Base-by-base conservation (phyloP, 1,140 invertebrate genomes). In the Drosophila pseudoananassae region DNA sequence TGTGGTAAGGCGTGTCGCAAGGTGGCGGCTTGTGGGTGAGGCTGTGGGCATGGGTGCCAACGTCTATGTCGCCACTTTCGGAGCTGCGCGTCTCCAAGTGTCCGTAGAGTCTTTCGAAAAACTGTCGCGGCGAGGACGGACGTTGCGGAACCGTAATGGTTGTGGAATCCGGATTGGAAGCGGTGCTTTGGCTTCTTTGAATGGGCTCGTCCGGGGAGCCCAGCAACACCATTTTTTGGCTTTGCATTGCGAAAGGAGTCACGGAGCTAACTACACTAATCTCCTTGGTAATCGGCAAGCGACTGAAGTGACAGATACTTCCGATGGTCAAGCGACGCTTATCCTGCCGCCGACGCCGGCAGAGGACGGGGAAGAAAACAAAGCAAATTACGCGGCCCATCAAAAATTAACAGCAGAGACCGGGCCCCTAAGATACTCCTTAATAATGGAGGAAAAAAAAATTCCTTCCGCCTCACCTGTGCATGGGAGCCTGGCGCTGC, bases 21-120 rank as follows among this genome's bases (percentile, higher is more conserved):
- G 57, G 51, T 0, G 81, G 59, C 12, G 72, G 65, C 27, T 64
- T 59, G 23, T 55, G 47, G 47, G 40, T 25, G 36, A 76, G 75
- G 9, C 57, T 58, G 23, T 55, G 47, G 36, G 40, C 25, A 23
- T 78, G 75, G 7, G 82, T 78, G 7, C 83, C 78, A 1, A 89
- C 84, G 20, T 87, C 83, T 43, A 89, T 89, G 59, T 87, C 83
- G 3, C 61, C 78, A 58, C 58, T 83, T n/a, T 87, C 83, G 40
- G 72, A 76, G 17, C 60, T 73, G 25, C 83, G 83, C 45, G 79
- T 79, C 55, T 94, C 93, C 3, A 93, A 82, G 56, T 93, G 91
- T 4, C 93, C 93, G 54, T 94, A 94, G 7, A 94, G 84, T 25
- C 93, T 87, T 29, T 93, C 93, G 53, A 94, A 94, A 77, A 94